Percentiles rank a stretch among this genome's conserved stretches.
Conservation (phyloP, 2,888 invertebrate genomes). For the Dexiosoma caninum region DNA sequence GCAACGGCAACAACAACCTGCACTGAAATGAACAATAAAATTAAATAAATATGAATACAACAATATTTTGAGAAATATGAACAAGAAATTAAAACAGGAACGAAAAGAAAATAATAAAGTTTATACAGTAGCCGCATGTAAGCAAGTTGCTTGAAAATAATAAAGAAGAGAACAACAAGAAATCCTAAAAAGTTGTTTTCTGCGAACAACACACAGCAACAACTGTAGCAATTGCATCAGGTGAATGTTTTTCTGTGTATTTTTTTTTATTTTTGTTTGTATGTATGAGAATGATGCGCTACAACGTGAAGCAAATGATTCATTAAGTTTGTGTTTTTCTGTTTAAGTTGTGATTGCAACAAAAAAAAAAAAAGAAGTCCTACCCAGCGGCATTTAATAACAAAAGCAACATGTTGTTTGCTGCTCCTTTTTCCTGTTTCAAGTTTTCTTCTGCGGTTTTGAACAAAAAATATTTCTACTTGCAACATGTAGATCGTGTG, state of each 20-base stretch:
- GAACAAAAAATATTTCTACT: not conserved
- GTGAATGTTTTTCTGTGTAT: conserved; percentile 27
- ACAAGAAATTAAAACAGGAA: conserved; percentile 45
- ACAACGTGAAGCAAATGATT: conserved; percentile 5
- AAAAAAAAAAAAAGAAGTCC: conserved; percentile 57
- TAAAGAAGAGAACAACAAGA: not conserved
- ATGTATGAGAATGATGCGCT: too few species aligned
- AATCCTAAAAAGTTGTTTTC: conserved; percentile 41
- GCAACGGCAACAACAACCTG: conserved; percentile 14
- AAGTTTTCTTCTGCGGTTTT: not conserved
- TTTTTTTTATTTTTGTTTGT: conserved; percentile 35
- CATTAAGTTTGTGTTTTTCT: not conserved
- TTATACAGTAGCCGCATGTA: conserved; percentile 60
- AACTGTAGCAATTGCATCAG: conserved; percentile 49
- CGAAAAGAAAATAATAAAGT: conserved; percentile 34
- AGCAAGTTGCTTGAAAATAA: conserved; percentile 41
- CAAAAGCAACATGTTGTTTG: conserved; percentile 51
- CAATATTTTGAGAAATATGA: conserved; percentile 43
- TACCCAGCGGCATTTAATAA: conserved; percentile 56
- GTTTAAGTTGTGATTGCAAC: conserved; percentile 23
- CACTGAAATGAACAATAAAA: conserved; percentile 22
- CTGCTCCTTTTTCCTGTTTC: conserved; percentile 64
- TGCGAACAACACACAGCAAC: conserved; percentile 40
- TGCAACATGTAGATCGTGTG: conserved; percentile 20
- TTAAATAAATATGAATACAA: conserved; percentile 51